phyloP scores from a whole-genome alignment of 2,888 invertebrate genomes.

The Epinotia bilunana region DNA sequence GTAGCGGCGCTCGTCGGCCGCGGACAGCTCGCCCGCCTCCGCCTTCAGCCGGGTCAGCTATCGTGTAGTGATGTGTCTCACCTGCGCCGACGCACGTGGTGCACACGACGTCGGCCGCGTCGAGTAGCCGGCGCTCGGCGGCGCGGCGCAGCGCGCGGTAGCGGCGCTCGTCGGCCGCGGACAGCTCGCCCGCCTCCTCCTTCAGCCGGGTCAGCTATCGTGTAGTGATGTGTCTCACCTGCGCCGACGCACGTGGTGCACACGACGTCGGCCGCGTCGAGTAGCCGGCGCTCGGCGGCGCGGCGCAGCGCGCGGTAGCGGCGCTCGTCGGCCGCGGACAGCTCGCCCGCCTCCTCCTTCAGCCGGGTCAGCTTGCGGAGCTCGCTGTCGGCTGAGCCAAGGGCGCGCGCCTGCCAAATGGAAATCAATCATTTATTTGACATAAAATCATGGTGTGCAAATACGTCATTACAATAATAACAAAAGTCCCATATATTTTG shows the following conservation, averaged over 20 bases:
- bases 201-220: not conserved
- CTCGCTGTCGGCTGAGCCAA: conserved; percentile 95
- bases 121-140: not conserved
- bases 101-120: not conserved
- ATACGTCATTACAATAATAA: no score
- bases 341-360: conserved; percentile 99
- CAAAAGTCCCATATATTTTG: no score
- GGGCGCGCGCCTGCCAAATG: conserved; percentile 92
- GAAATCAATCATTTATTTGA: no score
- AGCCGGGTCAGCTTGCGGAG: conserved; percentile 97
- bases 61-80: no score
- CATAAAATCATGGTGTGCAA: no score
- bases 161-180: not conserved
- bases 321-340: conserved; percentile 97
- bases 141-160: no score
- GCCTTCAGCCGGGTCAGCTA: no score
- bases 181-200: conserved; percentile 8
- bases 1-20: not conserved
- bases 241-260: conserved; percentile 95
- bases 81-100: no score
- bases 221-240: not conserved
- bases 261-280: conserved; percentile 99
- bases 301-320: conserved; percentile 96
- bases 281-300: conserved; percentile 93
- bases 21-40: no score